These are phyloP conservation scores for Oedothorax gibbosus DNA, from an alignment of 1,140 invertebrate species.

Conservation along the genomic window DNA sequence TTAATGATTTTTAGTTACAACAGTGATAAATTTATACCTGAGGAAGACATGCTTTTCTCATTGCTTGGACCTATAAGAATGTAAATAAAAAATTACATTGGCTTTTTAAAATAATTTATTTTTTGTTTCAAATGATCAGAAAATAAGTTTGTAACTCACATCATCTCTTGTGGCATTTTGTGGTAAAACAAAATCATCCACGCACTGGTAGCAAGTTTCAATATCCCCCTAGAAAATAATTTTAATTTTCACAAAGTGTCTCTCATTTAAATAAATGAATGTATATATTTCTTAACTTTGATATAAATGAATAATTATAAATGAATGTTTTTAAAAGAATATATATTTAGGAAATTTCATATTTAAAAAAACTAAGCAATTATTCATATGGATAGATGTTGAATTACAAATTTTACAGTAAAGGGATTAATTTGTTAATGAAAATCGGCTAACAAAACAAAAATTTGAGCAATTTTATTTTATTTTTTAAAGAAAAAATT, in stretches of 20 bases:
- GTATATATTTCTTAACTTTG: too few species aligned
- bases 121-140: background rate
- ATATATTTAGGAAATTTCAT: too few species aligned
- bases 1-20: background rate
- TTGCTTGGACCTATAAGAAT: constrained; percentile 35
- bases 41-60: constrained; percentile 52
- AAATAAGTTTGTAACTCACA: constrained; percentile 4
- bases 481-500: too few species aligned
- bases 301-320: too few species aligned
- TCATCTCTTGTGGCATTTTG: constrained; percentile 57
- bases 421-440: too few species aligned
- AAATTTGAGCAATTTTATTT: too few species aligned
- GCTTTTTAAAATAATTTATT: background rate
- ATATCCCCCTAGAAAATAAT: constrained; percentile 38
- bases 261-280: background rate
- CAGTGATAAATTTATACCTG: constrained; percentile 21
- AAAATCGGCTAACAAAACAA: too few species aligned
- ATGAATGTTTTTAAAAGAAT: too few species aligned
- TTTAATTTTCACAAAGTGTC: background rate
- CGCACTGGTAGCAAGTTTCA: constrained; percentile 47
- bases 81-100: background rate
- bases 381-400: too few species aligned
- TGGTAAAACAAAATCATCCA: constrained; percentile 45
- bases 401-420: too few species aligned
- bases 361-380: too few species aligned